Conservation (phyloP, 53 echinoderm and acorn worm genomes). For the Astropecten irregularis region DNA sequence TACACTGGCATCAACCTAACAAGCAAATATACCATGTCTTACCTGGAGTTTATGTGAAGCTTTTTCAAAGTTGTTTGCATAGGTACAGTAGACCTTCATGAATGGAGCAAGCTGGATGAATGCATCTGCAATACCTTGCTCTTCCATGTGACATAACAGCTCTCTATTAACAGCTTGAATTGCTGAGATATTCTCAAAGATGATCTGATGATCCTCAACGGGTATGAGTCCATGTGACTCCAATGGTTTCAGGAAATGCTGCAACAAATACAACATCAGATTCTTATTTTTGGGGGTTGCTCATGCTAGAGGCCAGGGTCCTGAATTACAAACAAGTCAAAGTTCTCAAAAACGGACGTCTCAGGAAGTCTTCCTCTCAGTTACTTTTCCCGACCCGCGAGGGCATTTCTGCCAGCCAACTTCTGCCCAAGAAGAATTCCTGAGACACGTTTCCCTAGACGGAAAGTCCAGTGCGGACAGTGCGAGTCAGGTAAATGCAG, state of each 20-base stretch:
- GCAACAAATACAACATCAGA: too few relatives aligned
- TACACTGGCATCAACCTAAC: not conserved
- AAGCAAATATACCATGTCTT: not conserved
- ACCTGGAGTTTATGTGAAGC: conserved; percentile 87
- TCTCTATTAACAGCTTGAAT: conserved; percentile 92
- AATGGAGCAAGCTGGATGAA: conserved; percentile 90
- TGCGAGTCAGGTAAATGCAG: too few relatives aligned
- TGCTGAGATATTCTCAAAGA: conserved; percentile 87
- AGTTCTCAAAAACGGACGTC: too few relatives aligned
- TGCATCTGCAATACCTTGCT: conserved; percentile 77
- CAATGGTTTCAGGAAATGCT: conserved; percentile 81
- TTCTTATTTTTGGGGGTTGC: too few relatives aligned
- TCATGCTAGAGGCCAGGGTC: too few relatives aligned
- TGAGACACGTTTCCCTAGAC: too few relatives aligned
- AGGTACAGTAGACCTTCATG: conserved; percentile 87
- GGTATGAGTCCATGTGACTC: conserved; percentile 70
- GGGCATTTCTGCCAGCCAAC: too few relatives aligned
- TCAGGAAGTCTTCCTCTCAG: too few relatives aligned
- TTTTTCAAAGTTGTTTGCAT: conserved; percentile 96
- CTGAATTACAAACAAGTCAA: not conserved
- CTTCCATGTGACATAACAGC: conserved; percentile 88
- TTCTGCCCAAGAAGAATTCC: too few relatives aligned
- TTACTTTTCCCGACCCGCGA: too few relatives aligned
- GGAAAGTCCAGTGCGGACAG: too few relatives aligned
- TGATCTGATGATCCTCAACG: conserved; percentile 69